phyloP scores from a whole-genome alignment of 1,140 invertebrate species.

The Drosophila sucinea region DNA sequence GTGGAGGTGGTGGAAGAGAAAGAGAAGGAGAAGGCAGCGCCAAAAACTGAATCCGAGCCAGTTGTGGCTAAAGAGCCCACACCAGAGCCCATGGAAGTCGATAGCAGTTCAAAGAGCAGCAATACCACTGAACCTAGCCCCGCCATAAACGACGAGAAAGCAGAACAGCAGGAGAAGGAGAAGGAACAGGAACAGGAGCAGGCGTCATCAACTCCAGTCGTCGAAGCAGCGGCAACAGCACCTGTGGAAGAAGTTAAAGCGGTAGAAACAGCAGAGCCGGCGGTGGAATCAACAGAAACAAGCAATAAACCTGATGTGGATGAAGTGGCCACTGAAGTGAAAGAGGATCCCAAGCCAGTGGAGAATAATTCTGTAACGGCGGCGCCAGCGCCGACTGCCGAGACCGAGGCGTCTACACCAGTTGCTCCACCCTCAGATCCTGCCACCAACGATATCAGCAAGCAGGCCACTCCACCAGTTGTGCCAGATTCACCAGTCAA shows the following conservation, averaged over 20 bases:
- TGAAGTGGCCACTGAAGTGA: constrained; percentile 44
- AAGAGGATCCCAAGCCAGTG: constrained; percentile 40
- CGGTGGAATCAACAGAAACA: constrained; percentile 20
- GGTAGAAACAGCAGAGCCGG: constrained; percentile 11
- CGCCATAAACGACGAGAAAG: constrained; percentile 23
- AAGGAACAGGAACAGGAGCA: constrained; percentile 15
- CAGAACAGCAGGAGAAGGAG: constrained; percentile 2
- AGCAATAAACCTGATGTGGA: constrained; percentile 39
- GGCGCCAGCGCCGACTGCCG: constrained; percentile 16
- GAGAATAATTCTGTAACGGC: constrained; percentile 35
- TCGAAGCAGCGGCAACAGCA: constrained; percentile 11
- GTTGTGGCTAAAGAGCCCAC: constrained; percentile 48
- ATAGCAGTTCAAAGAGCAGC: constrained; percentile 64
- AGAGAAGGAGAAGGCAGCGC: constrained; percentile 34
- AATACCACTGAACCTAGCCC: constrained; percentile 51
- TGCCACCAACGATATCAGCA: constrained; percentile 60
- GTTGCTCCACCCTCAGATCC: constrained; percentile 11
- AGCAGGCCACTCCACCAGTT: constrained; percentile 28
- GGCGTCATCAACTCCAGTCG: constrained; percentile 14
- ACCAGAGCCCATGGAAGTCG: constrained; percentile 76
- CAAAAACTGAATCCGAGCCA: constrained; percentile 42
- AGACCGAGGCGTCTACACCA: constrained; percentile 25
- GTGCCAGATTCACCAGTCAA: constrained; percentile 41
- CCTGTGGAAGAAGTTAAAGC: constrained; percentile 10
- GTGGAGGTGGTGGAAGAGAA: constrained; percentile 3